A percentile compares a stretch with the other conserved stretches of the same genome.
Evolutionary conservation across 37 sponge, comb jelly and placozoan species (phyloP).

Genomic region (Ephydatia muelleri): DNA sequence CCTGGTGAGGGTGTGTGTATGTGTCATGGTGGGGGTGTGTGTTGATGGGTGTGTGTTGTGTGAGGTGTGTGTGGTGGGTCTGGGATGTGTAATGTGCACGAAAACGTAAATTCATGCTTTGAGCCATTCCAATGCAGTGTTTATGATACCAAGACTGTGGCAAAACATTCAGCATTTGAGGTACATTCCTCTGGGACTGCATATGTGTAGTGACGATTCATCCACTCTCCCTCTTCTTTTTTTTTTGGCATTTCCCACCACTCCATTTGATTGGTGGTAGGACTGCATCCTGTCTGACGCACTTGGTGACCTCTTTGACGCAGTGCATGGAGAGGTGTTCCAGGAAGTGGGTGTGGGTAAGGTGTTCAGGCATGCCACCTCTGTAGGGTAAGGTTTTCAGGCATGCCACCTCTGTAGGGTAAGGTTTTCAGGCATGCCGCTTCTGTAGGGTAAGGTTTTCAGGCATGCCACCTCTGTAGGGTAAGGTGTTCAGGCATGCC

Average conservation of each 20-base stretch:
- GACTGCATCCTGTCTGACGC: not conserved
- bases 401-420: no score
- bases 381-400: no score
- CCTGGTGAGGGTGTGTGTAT: not conserved
- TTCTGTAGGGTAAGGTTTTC: not conserved
- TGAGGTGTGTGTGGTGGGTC: no score
- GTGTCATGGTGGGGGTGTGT: no score
- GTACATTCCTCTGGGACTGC: not conserved
- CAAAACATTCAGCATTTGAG: not conserved
- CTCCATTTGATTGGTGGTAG: no score
- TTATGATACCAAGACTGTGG: not conserved
- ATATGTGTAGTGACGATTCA: no score
- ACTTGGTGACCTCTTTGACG: not conserved
- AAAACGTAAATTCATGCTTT: not conserved
- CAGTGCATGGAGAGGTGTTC: not conserved
- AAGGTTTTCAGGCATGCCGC: no score
- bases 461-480: not conserved
- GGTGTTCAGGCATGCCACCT: not conserved
- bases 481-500: not conserved
- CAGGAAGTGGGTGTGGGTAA: not conserved
- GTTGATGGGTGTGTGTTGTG: no score
- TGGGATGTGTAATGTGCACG: no score
- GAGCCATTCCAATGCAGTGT: not conserved
- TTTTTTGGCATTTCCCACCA: no score
- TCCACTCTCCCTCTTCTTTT: not conserved